Evolutionary conservation across 1,140 invertebrate genomes (phyloP).

Genomic region (Drosophila malerkotliana): DNA sequence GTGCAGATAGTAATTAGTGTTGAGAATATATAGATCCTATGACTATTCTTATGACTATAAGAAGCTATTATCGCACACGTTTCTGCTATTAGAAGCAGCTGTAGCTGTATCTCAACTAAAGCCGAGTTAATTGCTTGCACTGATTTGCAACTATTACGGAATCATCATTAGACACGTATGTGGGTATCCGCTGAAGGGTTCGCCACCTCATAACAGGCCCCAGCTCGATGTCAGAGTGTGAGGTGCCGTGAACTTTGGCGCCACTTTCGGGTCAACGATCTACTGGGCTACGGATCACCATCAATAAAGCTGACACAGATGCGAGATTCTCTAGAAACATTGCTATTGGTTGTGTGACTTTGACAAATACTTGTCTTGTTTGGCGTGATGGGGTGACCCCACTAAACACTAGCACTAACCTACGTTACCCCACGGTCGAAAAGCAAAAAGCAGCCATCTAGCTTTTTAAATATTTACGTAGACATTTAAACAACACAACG

Average conservation of each 20-base stretch:
- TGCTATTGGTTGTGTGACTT: constrained; percentile 20
- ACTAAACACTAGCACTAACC: constrained; percentile 39
- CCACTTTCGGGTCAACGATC: constrained; percentile 53
- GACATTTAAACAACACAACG: constrained; percentile 13
- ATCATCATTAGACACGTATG: constrained; percentile 38
- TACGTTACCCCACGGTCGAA: constrained; percentile 24
- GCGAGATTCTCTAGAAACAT: constrained; percentile 6
- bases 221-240: constrained; percentile 32
- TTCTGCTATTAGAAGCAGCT: constrained; percentile 46
- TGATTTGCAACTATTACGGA: constrained; percentile 55
- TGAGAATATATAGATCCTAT: constrained; percentile 13
- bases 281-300: neutral
- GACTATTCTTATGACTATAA: constrained; percentile 7
- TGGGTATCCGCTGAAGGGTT: constrained; percentile 5
- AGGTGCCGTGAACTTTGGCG: constrained; percentile 42
- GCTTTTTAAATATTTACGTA: constrained; percentile 38
- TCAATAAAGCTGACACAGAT: constrained; percentile 1
- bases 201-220: constrained; percentile 2
- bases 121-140: constrained; percentile 47
- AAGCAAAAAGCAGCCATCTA: constrained; percentile 19
- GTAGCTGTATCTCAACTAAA: constrained; percentile 5
- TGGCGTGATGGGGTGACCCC: constrained; percentile 10
- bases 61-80: constrained; percentile 46
- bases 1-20: constrained; percentile 23
- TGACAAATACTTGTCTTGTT: constrained; percentile 35